Evolutionary conservation across 2,888 invertebrate genomes (phyloP), one percentile per base, ranked within the genome.

Genomic region (Drosophila demipolita): DNA sequence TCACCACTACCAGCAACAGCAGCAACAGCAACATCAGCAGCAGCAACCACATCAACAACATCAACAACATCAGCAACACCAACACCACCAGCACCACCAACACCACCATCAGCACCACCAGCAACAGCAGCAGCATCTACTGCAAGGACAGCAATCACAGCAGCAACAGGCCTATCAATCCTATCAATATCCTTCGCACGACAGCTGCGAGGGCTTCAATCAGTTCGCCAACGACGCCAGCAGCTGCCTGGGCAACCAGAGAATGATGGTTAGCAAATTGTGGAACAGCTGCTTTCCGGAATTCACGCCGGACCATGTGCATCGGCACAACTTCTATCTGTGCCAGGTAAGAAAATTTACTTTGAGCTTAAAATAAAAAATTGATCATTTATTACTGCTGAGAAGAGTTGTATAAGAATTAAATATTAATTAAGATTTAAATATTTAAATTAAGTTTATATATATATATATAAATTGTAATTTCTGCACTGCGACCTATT

Each of bases 251-350:
- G 91, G 91, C 73, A 89, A 90, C 65, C 91, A 91, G 71, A 93
- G 92, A 91, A 93, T 92, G 92, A 93, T 93, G 93, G 93, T 93
- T 80, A 93, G 93, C 85, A 93, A 93, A 91, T 79, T 93, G 87
- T 93, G 93, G 93, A 93, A 93, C 69, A 93, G 92, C 69, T 93
- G 93, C 81, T 93, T 93, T 75, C 93, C 93, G 82, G 93, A 93
- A 78, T 92, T 93, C 66, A 91, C 92, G 32, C 90, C 92, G 77
- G 92, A 92, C 66, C 93, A 92, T 79, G 93, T 93, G 66, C 93
- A 93, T 78, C 91, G 93, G 12, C 93, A 93, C 78, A 93, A 93
- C 76, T 93, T 93, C 75, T 93, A 93, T 73, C 80, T 93, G 69
- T 93, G 93, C 73, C 93, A 93, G 91, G 93, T 93, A 69, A 90